Evolutionary conservation across 1,140 invertebrate species (phyloP), one percentile per base, ranked within the genome.

Genomic region (Neomicropteryx cornuta): DNA sequence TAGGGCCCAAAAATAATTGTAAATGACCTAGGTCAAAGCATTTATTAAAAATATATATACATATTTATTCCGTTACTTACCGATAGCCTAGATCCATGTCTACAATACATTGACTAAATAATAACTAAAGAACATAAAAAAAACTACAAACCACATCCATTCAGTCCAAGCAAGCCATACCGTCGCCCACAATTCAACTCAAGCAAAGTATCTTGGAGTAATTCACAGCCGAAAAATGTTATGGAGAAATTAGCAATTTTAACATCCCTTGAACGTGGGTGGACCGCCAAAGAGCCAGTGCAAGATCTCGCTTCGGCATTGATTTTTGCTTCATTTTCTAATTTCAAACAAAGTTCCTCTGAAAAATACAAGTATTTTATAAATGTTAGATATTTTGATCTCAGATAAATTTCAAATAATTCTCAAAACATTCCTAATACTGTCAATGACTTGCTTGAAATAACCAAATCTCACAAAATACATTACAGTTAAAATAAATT

Each of bases 231-330:
- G 61, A 99, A 95, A 62, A 99, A 99, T 33, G 92, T 97, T 36
- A 99, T 90, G 22, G 94, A 96, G 54, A 99, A 87, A 57, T 91
- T 96, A 36, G 87, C 86, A 52, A 99, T 94, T 64, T 99, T 98
- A 19, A 99, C 75, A 66, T 99, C 96, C 42, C 96, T 73, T 43
- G 91, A 92, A 44, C 90, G 80, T 6, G 90, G 88, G 69, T 99
- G 94, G 2, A 97, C 89, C 2, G 86, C 90, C 37, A 97, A 63
- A 0, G 90, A 87, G 20, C 95, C 96, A 8, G 96, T 98, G 43
- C 91, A 94, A 0, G 94, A 82, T 35, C 96, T 71, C 2, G 92
- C 90, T 57, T 95, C 87, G 0, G 93, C 88, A 64, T 91, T 94
- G 43, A 97, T 70, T 44, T 83, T 76, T 8, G 94, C 83, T 54